Base-by-base conservation (phyloP, 2,113 vertebrate genomes). In the Pseudopodoces humilis region DNA sequence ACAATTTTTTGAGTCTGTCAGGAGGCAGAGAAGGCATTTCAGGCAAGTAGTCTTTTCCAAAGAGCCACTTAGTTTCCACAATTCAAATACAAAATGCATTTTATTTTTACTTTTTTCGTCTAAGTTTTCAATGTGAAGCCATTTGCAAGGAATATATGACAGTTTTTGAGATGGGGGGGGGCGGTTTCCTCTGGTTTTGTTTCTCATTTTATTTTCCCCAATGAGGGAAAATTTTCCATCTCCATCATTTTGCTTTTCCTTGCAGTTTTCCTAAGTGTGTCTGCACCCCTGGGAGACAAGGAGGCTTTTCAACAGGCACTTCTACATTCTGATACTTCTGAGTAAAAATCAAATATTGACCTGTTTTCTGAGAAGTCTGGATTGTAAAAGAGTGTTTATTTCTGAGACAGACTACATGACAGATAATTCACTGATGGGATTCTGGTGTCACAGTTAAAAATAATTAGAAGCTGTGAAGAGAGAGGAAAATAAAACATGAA, bases 391-490 rank as follows among this genome's bases (percentile, higher is more conserved):
- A 80, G 44, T 90, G 49, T 96, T 98, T 98, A 94, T 69, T 96
- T 88, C 94, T 94, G 85, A 97, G 95, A 79, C 75, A 92, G 94
- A 93, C 85, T 83, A 88, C 91, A 55, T 94, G 86, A 97, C 98
- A 98, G 97, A 95, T 98, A 97, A 97, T 96, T 97, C 94, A 98
- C 74, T 96, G 93, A 94, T 31, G 58, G 92, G 94, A 97, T 95
- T 98, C 97, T 98, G 97, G 96, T 97, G 97, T 98, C 97, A 98
- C 92, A 94, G 67, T 72, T 93, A 93, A 97, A 98, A 98, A 97
- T 97, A 95, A 56, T 92, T 95, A 96, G 94, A 98, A 98, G 97
- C 97, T 96, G 86, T 84, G 83, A 80, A 92, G 82, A 86, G 37
- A 84, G 37, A 92, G 83, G 90, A 94, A 97, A 97, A 98, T 95